Evolutionary conservation across 1,140 invertebrate species (phyloP).

Genomic region (Brachionus sp.): DNA sequence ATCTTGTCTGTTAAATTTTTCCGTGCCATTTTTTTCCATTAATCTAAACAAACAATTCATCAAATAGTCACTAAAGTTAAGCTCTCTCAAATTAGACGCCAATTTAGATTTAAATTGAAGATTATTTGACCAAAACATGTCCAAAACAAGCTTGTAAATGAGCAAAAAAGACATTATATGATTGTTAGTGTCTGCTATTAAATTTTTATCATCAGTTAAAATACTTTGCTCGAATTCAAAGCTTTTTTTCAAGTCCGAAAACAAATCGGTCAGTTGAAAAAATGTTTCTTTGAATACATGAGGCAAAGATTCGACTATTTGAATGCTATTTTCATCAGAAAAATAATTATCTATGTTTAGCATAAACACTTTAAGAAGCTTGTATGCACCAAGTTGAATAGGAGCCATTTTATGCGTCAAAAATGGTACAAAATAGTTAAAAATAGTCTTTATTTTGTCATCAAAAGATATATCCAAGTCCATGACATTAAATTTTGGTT

Average conservation of each 20-base stretch:
- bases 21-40: neutral
- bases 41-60: conserved; percentile 41
- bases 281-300: conserved; percentile 6
- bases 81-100: neutral
- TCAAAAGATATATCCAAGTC: conserved; percentile 50
- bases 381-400: conserved; percentile 54
- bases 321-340: conserved; percentile 42
- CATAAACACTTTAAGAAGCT: conserved; percentile 50
- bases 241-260: conserved; percentile 8
- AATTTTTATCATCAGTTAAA: neutral
- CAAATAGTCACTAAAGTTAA: conserved; percentile 13
- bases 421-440: conserved; percentile 56
- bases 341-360: conserved; percentile 43
- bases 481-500: conserved; percentile 52
- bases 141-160: neutral
- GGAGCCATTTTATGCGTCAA: conserved; percentile 49
- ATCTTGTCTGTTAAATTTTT: neutral
- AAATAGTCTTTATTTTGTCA: conserved; percentile 53
- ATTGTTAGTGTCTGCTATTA: neutral
- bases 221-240: conserved; percentile 29
- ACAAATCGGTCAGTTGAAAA: conserved; percentile 19
- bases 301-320: neutral
- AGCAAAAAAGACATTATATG: conserved; percentile 34
- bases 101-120: conserved; percentile 41
- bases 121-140: conserved; percentile 9